Base-by-base conservation (phyloP, 2,113 vertebrate genomes). In the Balaenoptera acutorostrata region DNA sequence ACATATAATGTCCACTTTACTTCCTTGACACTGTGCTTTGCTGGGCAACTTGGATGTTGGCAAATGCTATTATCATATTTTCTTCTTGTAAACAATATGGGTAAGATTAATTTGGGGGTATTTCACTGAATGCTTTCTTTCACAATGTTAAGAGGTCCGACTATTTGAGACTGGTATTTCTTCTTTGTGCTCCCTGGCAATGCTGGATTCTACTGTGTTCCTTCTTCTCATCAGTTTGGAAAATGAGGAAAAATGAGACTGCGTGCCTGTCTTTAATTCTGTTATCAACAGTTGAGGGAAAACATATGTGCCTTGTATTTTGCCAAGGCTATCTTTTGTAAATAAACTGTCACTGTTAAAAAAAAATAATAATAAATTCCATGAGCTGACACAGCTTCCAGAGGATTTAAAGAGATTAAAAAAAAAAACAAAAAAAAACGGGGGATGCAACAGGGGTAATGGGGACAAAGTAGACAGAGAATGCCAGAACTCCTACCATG, bases 201-300 rank as follows among this genome's bases (percentile, higher is more conserved):
- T 85, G 44, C 21, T 94, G 68, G 31, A 84, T 90, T 95, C 57
- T 33, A 59, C 25, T 95, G 52, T 78, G 49, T 77, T 93, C 29
- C 12, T 96, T 92, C 46, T 95, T 84, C 94, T 90, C 77, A 84
- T 55, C 31, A 49, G 49, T 96, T 97, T 87, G 72, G 85, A 94
- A 98, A 97, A 87, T 89, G 52, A 96, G 52, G 39, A 72, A 86
- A 93, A 75, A 85, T 31, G n/a, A 93, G 44, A 68, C 39, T 57
- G 36, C 61, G 27, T 31, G 77, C 77, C 85, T 82, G 11, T 71
- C 71, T 97, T 92, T 83, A 85, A 89, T 82, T 97, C 81, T 89
- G 85, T 90, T 91, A 90, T 68, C 39, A 94, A 94, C 68, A 97
- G 66, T 2, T 88, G 63, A 94, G 77, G 31, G 33, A 87, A 97